A percentile compares a stretch with the other conserved stretches of the same genome.
These are phyloP conservation scores for Drosophila rellima DNA, from an alignment of 2,888 invertebrate genomes.

Conservation along the genomic window DNA sequence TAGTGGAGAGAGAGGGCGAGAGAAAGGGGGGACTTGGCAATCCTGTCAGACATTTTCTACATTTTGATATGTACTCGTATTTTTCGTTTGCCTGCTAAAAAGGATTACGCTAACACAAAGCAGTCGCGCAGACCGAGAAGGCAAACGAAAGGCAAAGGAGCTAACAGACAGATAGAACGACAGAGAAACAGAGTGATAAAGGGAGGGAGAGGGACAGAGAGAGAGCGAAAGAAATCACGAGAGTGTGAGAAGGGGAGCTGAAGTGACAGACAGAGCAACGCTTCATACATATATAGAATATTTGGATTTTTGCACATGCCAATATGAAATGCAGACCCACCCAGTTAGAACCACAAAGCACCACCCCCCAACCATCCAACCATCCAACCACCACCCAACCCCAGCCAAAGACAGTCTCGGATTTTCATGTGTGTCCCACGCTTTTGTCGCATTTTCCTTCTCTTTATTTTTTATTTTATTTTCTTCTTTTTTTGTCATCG, in stretches of 20 bases:
- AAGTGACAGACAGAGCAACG: constrained; percentile 20
- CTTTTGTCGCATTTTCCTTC: constrained; percentile 66
- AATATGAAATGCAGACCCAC: constrained; percentile 69
- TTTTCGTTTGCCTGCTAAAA: constrained; percentile 69
- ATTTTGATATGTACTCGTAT: constrained; percentile 75
- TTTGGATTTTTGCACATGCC: constrained; percentile 81
- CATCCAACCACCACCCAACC: constrained; percentile 16
- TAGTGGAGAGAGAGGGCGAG: background rate
- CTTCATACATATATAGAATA: constrained; percentile 60
- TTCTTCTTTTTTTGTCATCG: constrained; percentile 4
- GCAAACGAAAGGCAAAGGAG: constrained; percentile 23
- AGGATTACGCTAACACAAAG: constrained; percentile 79
- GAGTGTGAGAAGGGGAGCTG: constrained; percentile 8
- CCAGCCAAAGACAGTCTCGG: constrained; percentile 24
- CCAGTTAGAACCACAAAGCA: constrained; percentile 36
- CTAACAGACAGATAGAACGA: constrained; percentile 17
- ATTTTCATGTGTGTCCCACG: constrained; percentile 71
- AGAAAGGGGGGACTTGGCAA: constrained; percentile 48
- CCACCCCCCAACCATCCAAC: constrained; percentile 15
- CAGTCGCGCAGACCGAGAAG: constrained; percentile 59
- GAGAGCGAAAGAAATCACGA: constrained; percentile 1
- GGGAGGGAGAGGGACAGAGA: constrained; percentile 12
- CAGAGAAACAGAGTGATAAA: constrained; percentile 8
- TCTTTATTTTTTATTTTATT: constrained; percentile 24
- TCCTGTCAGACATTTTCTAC: constrained; percentile 78